These are phyloP conservation scores for Chunga burmeisteri DNA, from an alignment of 2,113 vertebrate species.

Conservation along the genomic window DNA sequence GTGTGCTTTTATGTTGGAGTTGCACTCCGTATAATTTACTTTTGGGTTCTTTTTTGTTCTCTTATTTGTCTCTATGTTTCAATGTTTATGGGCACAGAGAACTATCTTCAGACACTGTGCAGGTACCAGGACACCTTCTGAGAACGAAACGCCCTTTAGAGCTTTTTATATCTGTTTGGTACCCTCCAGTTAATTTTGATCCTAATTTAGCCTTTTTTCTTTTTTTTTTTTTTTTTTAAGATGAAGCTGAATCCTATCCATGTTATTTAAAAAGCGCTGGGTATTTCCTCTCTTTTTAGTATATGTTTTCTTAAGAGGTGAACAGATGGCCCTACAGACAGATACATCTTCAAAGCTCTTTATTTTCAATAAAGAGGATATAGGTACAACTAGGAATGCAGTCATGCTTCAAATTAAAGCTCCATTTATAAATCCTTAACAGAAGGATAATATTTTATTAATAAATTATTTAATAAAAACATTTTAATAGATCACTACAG, in stretches of 20 bases:
- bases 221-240: background rate
- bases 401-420: background rate
- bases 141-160: background rate
- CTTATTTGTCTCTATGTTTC: background rate
- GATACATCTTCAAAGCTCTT: background rate
- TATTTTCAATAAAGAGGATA: background rate
- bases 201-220: background rate
- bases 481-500: background rate
- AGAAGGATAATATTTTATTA: background rate
- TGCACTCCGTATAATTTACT: constrained; percentile 28
- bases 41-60: background rate
- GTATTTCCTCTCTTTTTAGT: constrained; percentile 34
- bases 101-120: background rate
- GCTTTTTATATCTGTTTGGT: background rate
- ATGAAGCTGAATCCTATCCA: background rate
- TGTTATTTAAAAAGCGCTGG: constrained; percentile 5
- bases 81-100: constrained; percentile 22
- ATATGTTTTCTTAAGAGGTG: constrained; percentile 3
- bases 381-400: background rate
- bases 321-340: constrained; percentile 43
- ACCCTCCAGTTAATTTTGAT: constrained; percentile 15
- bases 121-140: background rate
- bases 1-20: constrained; percentile 18
- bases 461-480: constrained; percentile 6
- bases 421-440: constrained; percentile 38